A percentile compares a stretch with the other conserved stretches of the same genome.
These are phyloP conservation scores for Characodon lateralis DNA, from an alignment of 2,797 vertebrate genomes.

Conservation along the genomic window DNA sequence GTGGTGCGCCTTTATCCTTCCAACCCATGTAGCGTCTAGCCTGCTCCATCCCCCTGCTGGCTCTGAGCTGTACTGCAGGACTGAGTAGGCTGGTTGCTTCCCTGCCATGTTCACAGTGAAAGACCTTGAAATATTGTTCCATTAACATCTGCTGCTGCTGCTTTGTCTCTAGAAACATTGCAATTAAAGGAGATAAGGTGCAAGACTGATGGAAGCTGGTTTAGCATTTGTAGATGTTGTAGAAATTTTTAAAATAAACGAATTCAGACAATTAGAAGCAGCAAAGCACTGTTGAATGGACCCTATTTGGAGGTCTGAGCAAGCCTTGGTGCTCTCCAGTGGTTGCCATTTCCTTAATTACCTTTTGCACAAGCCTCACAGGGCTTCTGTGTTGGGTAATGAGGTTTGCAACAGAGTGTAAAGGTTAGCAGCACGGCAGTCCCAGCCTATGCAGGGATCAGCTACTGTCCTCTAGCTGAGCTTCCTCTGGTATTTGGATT, in stretches of 20 bases:
- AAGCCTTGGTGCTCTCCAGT: conserved; percentile 63
- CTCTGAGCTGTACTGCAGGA: conserved; percentile 53
- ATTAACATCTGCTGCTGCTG: conserved; percentile 38
- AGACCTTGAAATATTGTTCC: conserved; percentile 69
- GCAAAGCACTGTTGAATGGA: conserved; percentile 37
- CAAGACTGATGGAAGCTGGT: background rate
- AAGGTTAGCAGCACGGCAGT: conserved; percentile 66
- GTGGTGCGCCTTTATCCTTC: conserved; percentile 81
- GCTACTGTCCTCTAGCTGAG: conserved; percentile 27
- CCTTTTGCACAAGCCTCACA: conserved; percentile 54
- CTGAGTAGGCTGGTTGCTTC: conserved; percentile 67
- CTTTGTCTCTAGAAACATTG: conserved; percentile 15
- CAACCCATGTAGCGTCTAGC: conserved; percentile 80
- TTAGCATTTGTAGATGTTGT: background rate
- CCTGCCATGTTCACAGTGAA: conserved; percentile 69
- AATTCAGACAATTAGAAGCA: background rate
- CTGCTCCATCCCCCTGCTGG: conserved; percentile 75
- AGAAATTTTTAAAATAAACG: background rate
- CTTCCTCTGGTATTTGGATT: conserved; percentile 52
- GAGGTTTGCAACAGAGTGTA: conserved; percentile 63
- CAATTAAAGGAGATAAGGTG: background rate
- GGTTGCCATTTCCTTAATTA: conserved; percentile 64
- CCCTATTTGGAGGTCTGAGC: conserved; percentile 64
- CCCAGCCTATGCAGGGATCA: conserved; percentile 48
- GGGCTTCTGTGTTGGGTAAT: conserved; percentile 64